Percentiles rank a stretch among this genome's conserved stretches.
phyloP scores from a whole-genome alignment of 1,140 invertebrate genomes.

The Antheraea pernyi region DNA sequence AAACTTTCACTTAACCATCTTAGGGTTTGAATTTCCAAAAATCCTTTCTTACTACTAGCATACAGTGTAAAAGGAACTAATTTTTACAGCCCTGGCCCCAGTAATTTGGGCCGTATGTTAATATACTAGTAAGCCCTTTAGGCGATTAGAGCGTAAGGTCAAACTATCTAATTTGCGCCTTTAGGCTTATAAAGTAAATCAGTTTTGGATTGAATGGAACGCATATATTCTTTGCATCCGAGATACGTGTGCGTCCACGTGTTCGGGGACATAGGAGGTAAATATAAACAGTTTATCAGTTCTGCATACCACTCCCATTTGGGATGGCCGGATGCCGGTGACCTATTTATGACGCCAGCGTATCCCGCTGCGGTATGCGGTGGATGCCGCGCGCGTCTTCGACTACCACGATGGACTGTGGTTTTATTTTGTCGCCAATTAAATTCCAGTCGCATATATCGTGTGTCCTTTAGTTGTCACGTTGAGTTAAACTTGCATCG shows the following conservation, averaged over 20 bases:
- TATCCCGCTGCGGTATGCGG: constrained; percentile 22
- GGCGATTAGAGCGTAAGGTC: too few relatives aligned
- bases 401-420: not conserved
- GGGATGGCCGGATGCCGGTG: constrained; percentile 26
- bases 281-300: constrained; percentile 26
- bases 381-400: not conserved
- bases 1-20: too few relatives aligned
- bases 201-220: not conserved
- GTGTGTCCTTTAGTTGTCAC: not conserved
- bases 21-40: too few relatives aligned
- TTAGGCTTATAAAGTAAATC: too few relatives aligned
- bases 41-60: too few relatives aligned
- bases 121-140: too few relatives aligned
- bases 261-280: constrained; percentile 11
- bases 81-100: too few relatives aligned
- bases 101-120: too few relatives aligned
- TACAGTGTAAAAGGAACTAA: too few relatives aligned
- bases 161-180: too few relatives aligned
- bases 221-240: not conserved
- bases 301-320: constrained; percentile 24
- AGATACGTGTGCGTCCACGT: constrained; percentile 2
- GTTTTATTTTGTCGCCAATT: not conserved
- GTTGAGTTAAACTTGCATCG: too few relatives aligned
- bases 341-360: constrained; percentile 29
- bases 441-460: not conserved